These are phyloP conservation scores for Phenacoccus solenopsis DNA, from an alignment of 1,140 invertebrate species.

Conservation along the genomic window DNA sequence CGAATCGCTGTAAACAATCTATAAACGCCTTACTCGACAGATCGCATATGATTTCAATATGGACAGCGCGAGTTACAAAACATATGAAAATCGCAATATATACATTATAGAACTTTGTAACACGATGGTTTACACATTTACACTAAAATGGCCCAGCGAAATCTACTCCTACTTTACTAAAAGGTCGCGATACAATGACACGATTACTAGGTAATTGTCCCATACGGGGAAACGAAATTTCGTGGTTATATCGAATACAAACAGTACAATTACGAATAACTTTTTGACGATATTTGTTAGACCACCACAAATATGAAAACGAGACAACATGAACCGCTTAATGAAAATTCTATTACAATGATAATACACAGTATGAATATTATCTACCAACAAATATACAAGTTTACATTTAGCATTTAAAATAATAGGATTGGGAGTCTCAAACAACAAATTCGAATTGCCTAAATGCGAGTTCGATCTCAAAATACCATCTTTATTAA, in stretches of 20 bases:
- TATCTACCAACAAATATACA: constrained; percentile 29
- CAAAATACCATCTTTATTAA: constrained; percentile 20
- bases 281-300: constrained; percentile 24
- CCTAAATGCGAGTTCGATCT: constrained; percentile 21
- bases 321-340: constrained; percentile 28
- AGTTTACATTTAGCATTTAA: constrained; percentile 24
- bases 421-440: constrained; percentile 22
- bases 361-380: constrained; percentile 26
- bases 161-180: constrained; percentile 33
- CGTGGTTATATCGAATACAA: constrained; percentile 25
- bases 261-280: constrained; percentile 26
- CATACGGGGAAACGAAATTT: constrained; percentile 27
- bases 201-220: constrained; percentile 29
- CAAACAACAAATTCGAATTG: constrained; percentile 18
- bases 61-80: constrained; percentile 33
- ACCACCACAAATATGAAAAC: constrained; percentile 25
- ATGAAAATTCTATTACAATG: constrained; percentile 13
- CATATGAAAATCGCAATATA: constrained; percentile 37
- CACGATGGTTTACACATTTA: constrained; percentile 26
- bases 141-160: constrained; percentile 34
- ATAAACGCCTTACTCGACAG: constrained; percentile 33
- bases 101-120: constrained; percentile 29
- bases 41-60: constrained; percentile 34
- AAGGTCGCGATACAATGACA: constrained; percentile 27
- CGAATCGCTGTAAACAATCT: constrained; percentile 33